Percentiles rank a stretch among this genome's conserved stretches.
Evolutionary conservation across 2,797 vertebrate genomes (phyloP).

Genomic region (Rallus crepitans): DNA sequence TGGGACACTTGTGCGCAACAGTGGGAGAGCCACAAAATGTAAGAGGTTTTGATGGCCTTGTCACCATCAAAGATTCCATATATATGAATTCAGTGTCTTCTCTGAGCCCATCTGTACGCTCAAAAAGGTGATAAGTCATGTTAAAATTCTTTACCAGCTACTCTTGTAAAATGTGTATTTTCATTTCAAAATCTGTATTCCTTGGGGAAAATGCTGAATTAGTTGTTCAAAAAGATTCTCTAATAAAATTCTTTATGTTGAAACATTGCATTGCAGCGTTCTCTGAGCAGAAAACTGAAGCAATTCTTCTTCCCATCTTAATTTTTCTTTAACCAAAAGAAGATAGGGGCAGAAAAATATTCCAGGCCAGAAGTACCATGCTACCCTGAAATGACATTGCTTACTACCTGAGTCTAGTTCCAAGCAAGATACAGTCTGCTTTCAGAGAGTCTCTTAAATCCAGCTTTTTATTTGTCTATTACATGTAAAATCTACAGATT

Average conservation of each 20-base stretch:
- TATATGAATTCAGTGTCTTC: not conserved
- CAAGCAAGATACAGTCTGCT: not conserved
- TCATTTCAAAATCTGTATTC: not conserved
- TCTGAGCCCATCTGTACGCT: not conserved
- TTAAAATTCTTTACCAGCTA: not conserved
- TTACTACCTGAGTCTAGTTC: not conserved
- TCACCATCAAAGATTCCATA: not conserved
- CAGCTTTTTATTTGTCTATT: not conserved
- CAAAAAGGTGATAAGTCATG: not conserved
- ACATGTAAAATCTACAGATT: not conserved
- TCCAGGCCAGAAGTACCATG: not conserved
- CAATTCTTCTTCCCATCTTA: not conserved
- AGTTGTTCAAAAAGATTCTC: not conserved
- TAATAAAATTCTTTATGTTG: not conserved
- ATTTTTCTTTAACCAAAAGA: not conserved
- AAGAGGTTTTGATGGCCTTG: not conserved
- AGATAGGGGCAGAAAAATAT: not conserved
- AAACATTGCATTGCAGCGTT: not conserved
- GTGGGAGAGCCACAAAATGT: not conserved
- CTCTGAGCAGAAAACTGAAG: not conserved
- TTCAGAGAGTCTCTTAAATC: not conserved
- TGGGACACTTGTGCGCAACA: not conserved
- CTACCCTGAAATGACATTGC: not conserved
- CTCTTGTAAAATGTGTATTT: not conserved
- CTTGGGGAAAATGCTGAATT: not conserved